These are phyloP conservation scores for Tympanuchus pallidicinctus DNA, from an alignment of 2,113 vertebrate species.

Conservation along the genomic window DNA sequence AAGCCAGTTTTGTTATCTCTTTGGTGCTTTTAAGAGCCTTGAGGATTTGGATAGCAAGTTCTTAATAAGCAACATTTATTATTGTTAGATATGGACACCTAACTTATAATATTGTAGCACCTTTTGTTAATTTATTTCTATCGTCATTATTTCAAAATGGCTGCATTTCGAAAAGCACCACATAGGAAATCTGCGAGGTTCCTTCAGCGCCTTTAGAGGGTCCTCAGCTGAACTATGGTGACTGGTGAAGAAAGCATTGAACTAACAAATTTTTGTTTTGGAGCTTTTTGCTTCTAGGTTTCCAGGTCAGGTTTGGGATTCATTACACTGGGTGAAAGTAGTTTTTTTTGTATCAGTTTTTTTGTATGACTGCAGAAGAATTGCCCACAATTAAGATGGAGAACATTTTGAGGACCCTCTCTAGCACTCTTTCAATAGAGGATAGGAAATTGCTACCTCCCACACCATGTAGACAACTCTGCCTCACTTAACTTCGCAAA, in stretches of 20 bases:
- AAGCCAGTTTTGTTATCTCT: not conserved
- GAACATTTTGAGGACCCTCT: not conserved
- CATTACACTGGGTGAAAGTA: not conserved
- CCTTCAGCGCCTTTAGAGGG: not conserved
- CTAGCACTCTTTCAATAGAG: not conserved
- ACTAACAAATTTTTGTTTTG: not conserved
- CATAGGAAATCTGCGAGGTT: not conserved
- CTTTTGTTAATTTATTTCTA: not conserved
- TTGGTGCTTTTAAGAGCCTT: not conserved
- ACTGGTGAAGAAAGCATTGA: not conserved
- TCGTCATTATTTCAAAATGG: not conserved
- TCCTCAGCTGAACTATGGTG: not conserved
- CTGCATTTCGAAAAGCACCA: not conserved
- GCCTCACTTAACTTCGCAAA: rapidly evolving
- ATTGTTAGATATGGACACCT: not conserved
- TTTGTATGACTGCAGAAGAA: not conserved
- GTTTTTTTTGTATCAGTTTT: not conserved
- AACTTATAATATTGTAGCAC: not conserved
- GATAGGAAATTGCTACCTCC: not conserved
- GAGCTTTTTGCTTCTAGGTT: not conserved
- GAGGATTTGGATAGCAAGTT: not conserved
- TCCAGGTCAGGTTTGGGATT: not conserved
- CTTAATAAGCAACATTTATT: not conserved
- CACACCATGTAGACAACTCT: not conserved
- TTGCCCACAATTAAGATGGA: not conserved